Conservation (phyloP, 2,113 vertebrate genomes). For the rat (Rattus norvegicus) region GRCr8 NC_086020.1:34667501-34668000, state of each 20-base stretch:
- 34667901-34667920: slow-evolving; percentile 49
- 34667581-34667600: not conserved
- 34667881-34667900: slow-evolving; percentile 39
- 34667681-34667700: slow-evolving; percentile 38
- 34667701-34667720: slow-evolving; percentile 48
- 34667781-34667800: not conserved
- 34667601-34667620: slow-evolving; percentile 1
- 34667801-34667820: not conserved
- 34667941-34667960: slow-evolving; percentile 7
- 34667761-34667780: not conserved
- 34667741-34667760: not conserved
- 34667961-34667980: slow-evolving; percentile 47
- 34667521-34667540: not conserved
- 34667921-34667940: slow-evolving; percentile 14
- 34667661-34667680: slow-evolving; percentile 34
- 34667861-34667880: not conserved
- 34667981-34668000: slow-evolving; percentile 8
- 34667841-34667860: not conserved
- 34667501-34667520: not conserved
- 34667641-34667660: slow-evolving; percentile 38
- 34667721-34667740: slow-evolving; percentile 31
- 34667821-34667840: not conserved
- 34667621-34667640: not conserved
- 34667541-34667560: not conserved
- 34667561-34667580: slow-evolving; percentile 9